These are phyloP conservation scores for Neria commutata DNA, from an alignment of 2,888 invertebrate genomes.

Conservation along the genomic window DNA sequence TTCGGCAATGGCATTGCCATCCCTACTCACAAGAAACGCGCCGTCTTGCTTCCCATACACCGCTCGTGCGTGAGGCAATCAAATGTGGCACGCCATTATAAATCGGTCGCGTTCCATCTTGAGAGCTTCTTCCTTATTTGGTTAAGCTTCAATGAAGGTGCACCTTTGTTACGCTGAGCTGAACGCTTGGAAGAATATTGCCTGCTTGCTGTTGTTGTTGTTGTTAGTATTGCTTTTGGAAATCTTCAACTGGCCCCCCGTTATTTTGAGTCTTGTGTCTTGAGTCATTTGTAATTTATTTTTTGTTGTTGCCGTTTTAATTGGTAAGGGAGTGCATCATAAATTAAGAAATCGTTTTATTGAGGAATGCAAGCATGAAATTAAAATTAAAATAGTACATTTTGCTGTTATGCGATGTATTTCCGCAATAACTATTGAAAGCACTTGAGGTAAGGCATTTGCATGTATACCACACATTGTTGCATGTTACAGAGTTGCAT, in stretches of 20 bases:
- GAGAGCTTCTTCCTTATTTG: constrained; percentile 52
- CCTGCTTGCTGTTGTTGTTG: too few species aligned
- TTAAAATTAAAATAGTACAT: neutral
- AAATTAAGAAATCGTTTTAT: neutral
- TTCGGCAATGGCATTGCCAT: too few species aligned
- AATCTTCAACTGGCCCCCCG: too few species aligned
- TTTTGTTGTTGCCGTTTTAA: neutral
- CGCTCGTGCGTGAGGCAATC: neutral
- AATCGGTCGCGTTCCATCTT: constrained; percentile 34
- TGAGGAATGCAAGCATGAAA: constrained; percentile 1
- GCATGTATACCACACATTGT: too few species aligned
- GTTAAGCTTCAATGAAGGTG: constrained; percentile 60
- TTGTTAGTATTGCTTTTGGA: neutral
- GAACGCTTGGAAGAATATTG: constrained; percentile 32
- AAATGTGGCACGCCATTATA: too few species aligned
- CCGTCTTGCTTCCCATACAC: neutral
- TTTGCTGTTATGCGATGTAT: too few species aligned
- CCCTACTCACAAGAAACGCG: too few species aligned
- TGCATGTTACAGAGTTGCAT: too few species aligned
- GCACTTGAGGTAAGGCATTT: too few species aligned
- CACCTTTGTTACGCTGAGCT: constrained; percentile 59
- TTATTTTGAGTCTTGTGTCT: constrained; percentile 28
- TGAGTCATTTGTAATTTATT: constrained; percentile 35
- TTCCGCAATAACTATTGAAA: too few species aligned
- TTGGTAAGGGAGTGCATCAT: neutral